phyloP scores from a whole-genome alignment of 2,888 invertebrate genomes.

The Parasteatoda lunata region DNA sequence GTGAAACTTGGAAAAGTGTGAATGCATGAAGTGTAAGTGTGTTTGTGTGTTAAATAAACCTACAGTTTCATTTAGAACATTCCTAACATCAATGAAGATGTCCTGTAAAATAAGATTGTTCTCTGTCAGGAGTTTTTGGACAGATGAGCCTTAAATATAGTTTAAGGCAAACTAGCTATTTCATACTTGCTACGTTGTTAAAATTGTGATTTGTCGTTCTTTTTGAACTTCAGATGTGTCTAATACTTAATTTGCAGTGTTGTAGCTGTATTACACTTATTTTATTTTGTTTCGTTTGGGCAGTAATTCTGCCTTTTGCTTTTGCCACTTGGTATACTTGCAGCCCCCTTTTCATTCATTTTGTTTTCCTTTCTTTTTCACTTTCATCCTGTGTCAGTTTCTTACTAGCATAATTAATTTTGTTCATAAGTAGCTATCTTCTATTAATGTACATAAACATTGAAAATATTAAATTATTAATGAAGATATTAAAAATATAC shows the following conservation, averaged over 20 bases:
- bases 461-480: background rate
- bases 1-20: constrained; percentile 2
- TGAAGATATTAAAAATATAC: background rate
- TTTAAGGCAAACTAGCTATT: constrained; percentile 63
- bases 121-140: constrained; percentile 19
- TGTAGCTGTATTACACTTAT: constrained; percentile 36
- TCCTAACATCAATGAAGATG: constrained; percentile 63
- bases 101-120: constrained; percentile 51
- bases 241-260: constrained; percentile 67
- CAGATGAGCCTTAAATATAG: constrained; percentile 65
- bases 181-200: constrained; percentile 32
- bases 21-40: background rate
- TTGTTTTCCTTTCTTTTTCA: background rate
- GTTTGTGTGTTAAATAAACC: constrained; percentile 20
- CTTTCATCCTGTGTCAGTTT: background rate
- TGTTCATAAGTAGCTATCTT: background rate
- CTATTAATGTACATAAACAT: background rate
- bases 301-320: background rate
- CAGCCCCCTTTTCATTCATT: background rate
- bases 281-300: background rate
- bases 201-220: constrained; percentile 44
- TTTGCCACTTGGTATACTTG: background rate
- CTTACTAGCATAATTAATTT: background rate
- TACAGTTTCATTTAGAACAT: constrained; percentile 59
- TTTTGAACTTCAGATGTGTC: constrained; percentile 46